These are phyloP conservation scores for Lepetodrilus schrolli DNA, from an alignment of 2,888 invertebrate species.

Conservation along the genomic window DNA sequence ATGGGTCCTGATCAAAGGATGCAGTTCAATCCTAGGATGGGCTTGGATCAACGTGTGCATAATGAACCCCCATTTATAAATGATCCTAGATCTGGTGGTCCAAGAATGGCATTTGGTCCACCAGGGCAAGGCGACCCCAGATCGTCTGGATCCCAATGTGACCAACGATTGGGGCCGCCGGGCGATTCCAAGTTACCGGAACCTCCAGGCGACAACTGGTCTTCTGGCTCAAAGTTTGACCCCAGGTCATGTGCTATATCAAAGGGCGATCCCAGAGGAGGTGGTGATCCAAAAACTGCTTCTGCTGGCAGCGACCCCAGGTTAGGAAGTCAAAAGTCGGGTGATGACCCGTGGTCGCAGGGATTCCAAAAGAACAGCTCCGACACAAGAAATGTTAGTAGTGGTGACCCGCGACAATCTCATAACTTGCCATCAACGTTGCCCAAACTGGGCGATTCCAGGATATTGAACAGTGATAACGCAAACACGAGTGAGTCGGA, in stretches of 20 bases:
- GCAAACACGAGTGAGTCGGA: slow-evolving; percentile 9
- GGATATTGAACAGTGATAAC: not conserved
- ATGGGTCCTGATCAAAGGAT: slow-evolving; percentile 15
- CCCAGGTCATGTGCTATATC: not conserved
- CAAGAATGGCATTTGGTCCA: not conserved
- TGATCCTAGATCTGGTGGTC: slow-evolving; percentile 17
- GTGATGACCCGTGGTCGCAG: not conserved
- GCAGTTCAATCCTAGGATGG: slow-evolving; percentile 24
- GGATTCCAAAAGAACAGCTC: slow-evolving; percentile 4
- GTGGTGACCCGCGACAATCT: not conserved
- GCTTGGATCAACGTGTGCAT: not conserved
- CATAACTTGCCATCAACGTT: not conserved
- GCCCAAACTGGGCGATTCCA: not conserved
- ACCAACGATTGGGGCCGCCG: too few relatives aligned
- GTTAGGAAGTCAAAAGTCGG: not conserved
- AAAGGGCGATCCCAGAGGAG: slow-evolving; percentile 8
- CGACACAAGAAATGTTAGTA: slow-evolving; percentile 7
- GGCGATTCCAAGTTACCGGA: too few relatives aligned
- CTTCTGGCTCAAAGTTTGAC: not conserved
- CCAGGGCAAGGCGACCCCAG: not conserved
- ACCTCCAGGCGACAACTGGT: not conserved
- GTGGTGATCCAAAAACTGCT: not conserved
- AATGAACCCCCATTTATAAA: not conserved
- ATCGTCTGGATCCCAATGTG: too few relatives aligned
- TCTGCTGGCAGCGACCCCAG: not conserved